Evolutionary conservation across 2,888 invertebrate genomes (phyloP).

Genomic region (Calameuta pallipes): DNA sequence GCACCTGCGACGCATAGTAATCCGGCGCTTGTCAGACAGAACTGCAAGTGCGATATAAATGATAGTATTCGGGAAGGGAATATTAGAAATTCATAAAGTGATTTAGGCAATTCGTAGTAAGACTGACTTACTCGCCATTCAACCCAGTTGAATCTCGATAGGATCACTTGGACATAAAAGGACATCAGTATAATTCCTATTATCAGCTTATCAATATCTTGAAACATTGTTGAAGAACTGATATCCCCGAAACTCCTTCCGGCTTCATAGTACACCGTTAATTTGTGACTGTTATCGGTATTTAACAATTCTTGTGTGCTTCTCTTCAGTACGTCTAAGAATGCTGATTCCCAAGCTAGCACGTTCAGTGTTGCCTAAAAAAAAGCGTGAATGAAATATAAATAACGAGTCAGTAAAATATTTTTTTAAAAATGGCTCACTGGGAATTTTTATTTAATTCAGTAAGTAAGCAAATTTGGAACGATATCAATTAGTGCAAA

Average conservation of each 20-base stretch:
- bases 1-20: constrained; percentile 80
- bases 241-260: constrained; percentile 79
- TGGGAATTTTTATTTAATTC: background rate
- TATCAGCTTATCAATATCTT: constrained; percentile 77
- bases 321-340: constrained; percentile 41
- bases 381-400: constrained; percentile 1
- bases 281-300: constrained; percentile 23
- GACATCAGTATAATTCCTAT: constrained; percentile 79
- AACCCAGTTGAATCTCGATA: constrained; percentile 80
- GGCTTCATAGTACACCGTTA: constrained; percentile 53
- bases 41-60: constrained; percentile 57
- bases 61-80: background rate
- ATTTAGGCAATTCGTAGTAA: background rate
- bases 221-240: constrained; percentile 76
- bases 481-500: background rate
- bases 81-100: background rate
- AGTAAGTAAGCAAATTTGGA: background rate
- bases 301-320: constrained; percentile 36
- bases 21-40: constrained; percentile 77
- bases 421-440: background rate
- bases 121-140: constrained; percentile 73
- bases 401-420: background rate
- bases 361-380: constrained; percentile 56
- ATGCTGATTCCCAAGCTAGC: constrained; percentile 54
- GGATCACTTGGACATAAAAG: constrained; percentile 77